Evolutionary conservation across 1,140 invertebrate species (phyloP).

Genomic region (Ladona fulva): DNA sequence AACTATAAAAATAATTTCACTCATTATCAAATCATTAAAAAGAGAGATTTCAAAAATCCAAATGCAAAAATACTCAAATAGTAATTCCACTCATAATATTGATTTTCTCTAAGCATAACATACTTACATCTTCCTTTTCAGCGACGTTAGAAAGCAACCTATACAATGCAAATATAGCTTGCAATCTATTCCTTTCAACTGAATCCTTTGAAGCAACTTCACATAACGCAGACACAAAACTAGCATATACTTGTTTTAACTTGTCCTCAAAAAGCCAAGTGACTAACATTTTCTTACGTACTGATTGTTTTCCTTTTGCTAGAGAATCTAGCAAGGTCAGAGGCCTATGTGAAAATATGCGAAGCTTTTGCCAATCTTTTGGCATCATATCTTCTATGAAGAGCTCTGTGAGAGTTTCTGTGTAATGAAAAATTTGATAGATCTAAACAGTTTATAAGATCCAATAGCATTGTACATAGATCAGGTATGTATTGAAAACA

Average conservation of each 20-base stretch:
- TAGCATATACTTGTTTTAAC: slow-evolving; percentile 65
- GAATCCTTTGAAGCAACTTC: slow-evolving; percentile 51
- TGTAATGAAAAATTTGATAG: slow-evolving; percentile 21
- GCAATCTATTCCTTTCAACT: slow-evolving; percentile 70
- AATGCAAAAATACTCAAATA: too few species aligned
- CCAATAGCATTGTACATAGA: too few species aligned
- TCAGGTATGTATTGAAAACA: too few species aligned
- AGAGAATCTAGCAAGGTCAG: slow-evolving; percentile 35
- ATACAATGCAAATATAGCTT: slow-evolving; percentile 66
- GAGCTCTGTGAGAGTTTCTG: slow-evolving; percentile 63
- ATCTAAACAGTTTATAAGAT: too few species aligned
- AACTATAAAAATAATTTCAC: slow-evolving; percentile 13
- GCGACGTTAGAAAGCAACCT: slow-evolving; percentile 72
- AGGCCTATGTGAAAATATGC: slow-evolving; percentile 60
- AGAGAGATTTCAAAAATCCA: slow-evolving; percentile 17
- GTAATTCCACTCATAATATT: too few species aligned
- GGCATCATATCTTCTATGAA: slow-evolving; percentile 67
- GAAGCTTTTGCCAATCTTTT: slow-evolving; percentile 54
- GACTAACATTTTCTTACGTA: slow-evolving; percentile 42
- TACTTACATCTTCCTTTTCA: slow-evolving; percentile 73
- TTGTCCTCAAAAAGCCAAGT: slow-evolving; percentile 76
- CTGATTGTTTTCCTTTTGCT: slow-evolving; percentile 29
- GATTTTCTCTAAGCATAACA: too few species aligned
- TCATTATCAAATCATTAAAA: slow-evolving; percentile 14
- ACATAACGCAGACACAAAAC: slow-evolving; percentile 56